Evolutionary conservation across 2,113 vertebrate species (phyloP).

Genomic region (Zosterops japonicus): DNA sequence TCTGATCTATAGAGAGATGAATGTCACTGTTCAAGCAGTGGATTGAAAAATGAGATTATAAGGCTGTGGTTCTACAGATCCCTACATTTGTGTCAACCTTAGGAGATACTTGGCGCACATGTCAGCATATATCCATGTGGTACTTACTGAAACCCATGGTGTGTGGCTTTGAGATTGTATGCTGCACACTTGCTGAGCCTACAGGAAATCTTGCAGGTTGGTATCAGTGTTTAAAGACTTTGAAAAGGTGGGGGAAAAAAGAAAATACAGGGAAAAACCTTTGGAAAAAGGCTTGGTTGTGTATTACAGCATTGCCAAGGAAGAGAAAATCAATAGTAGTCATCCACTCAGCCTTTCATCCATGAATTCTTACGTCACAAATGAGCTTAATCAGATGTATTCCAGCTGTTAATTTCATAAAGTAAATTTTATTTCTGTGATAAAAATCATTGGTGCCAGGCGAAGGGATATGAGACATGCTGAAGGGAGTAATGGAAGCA

Average conservation of each 20-base stretch:
- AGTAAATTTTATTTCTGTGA: not conserved
- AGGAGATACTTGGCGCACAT: not conserved
- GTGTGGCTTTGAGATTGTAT: not conserved
- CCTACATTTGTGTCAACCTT: not conserved
- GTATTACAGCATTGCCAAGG: not conserved
- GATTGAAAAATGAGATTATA: not conserved
- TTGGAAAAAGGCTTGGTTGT: not conserved
- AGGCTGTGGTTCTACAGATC: not conserved
- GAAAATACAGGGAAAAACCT: not conserved
- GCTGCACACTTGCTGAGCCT: not conserved
- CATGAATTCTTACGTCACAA: not conserved
- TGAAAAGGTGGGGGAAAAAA: not conserved
- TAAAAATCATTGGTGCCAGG: not conserved
- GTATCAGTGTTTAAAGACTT: not conserved
- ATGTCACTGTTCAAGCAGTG: not conserved
- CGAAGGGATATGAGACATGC: accelerated
- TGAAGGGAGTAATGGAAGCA: not conserved
- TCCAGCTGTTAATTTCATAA: not conserved
- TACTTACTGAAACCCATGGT: not conserved
- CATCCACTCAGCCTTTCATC: not conserved
- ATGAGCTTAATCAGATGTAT: not conserved
- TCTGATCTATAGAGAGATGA: not conserved
- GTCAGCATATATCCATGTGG: not conserved
- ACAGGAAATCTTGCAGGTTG: not conserved
- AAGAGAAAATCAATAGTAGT: not conserved